phyloP scores from a whole-genome alignment of 1,140 invertebrate genomes.

The Panonychus citri region DNA sequence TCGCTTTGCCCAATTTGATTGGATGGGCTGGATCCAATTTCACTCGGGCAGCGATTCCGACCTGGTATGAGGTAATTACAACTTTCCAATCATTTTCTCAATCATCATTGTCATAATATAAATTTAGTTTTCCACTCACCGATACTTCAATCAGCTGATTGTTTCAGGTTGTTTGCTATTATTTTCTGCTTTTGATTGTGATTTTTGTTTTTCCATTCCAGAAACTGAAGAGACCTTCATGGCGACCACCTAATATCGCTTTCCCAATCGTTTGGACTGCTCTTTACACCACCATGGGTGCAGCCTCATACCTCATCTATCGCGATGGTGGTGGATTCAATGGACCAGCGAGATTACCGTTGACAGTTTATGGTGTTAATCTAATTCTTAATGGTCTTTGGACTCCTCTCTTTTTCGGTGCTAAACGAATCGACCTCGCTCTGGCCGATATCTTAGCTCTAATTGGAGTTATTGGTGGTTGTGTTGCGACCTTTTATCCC shows the following conservation, averaged over 20 bases:
- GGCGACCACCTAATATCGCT: constrained; percentile 51
- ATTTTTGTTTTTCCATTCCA: neutral
- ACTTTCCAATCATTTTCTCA: neutral
- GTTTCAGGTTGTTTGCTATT: no score
- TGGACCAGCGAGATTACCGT: constrained; percentile 34
- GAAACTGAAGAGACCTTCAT: constrained; percentile 42
- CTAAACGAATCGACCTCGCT: constrained; percentile 45
- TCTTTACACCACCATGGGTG: constrained; percentile 57
- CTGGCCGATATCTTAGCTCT: constrained; percentile 41
- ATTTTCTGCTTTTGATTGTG: no score
- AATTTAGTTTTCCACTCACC: no score
- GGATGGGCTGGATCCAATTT: neutral
- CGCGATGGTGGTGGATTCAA: constrained; percentile 43
- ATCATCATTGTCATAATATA: neutral
- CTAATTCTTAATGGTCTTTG: constrained; percentile 60
- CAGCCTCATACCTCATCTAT: constrained; percentile 59
- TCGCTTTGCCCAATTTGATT: neutral
- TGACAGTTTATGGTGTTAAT: constrained; percentile 47
- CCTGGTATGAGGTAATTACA: neutral
- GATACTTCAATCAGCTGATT: no score
- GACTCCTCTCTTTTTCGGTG: constrained; percentile 61
- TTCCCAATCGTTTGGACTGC: constrained; percentile 58
- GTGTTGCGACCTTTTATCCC: constrained; percentile 36
- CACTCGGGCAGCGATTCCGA: neutral
- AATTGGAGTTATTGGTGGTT: constrained; percentile 34